phyloP scores from a whole-genome alignment of 1,140 invertebrate species.

The Sogatella furcifera region DNA sequence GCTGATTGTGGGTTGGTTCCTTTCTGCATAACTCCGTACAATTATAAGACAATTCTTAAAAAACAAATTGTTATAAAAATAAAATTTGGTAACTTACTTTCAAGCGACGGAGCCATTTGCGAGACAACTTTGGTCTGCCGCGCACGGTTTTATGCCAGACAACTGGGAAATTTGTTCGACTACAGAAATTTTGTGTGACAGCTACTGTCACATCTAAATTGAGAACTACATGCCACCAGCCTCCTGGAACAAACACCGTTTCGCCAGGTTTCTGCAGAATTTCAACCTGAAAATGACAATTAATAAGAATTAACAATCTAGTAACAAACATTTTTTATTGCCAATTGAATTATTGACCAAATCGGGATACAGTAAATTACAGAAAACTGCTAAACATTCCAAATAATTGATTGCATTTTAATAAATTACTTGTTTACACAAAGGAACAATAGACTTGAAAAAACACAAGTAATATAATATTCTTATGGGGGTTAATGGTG shows the following conservation, averaged over 20 bases:
- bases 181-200: conserved; percentile 97
- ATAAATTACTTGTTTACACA: too few relatives aligned
- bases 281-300: conserved; percentile 56
- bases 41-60: too few relatives aligned
- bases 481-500: too few relatives aligned
- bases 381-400: too few relatives aligned
- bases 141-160: conserved; percentile 98
- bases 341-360: too few relatives aligned
- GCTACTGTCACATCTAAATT: conserved; percentile 94
- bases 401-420: too few relatives aligned
- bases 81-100: conserved; percentile 42
- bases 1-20: too few relatives aligned
- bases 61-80: too few relatives aligned
- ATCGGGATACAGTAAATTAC: too few relatives aligned
- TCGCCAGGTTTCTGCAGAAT: conserved; percentile 95
- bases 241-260: conserved; percentile 95
- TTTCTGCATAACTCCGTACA: too few relatives aligned
- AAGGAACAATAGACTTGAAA: too few relatives aligned
- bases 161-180: conserved; percentile 88
- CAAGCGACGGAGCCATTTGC: conserved; percentile 65
- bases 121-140: conserved; percentile 87
- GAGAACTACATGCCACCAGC: conserved; percentile 98
- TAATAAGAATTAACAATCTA: not conserved
- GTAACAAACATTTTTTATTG: conserved; percentile 9
- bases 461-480: too few relatives aligned